Evolutionary conservation across 2,113 vertebrate species (phyloP).

Genomic region (Macquaria australasica): DNA sequence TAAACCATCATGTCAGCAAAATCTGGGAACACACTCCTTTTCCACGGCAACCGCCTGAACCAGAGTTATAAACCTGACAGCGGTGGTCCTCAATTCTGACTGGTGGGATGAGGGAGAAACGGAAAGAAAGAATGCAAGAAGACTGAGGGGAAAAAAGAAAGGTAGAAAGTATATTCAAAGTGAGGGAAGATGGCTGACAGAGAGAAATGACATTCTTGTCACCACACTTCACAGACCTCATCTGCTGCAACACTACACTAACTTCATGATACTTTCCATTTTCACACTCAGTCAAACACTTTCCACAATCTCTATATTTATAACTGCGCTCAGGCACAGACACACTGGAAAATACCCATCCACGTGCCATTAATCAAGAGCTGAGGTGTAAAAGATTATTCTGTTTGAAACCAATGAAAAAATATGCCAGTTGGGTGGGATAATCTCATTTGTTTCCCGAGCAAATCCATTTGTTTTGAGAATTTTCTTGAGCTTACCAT

Average conservation of each 20-base stretch:
- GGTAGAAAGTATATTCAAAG: background rate
- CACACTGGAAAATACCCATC: constrained; percentile 30
- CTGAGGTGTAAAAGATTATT: constrained; percentile 45
- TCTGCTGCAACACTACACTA: constrained; percentile 54
- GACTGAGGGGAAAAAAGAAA: background rate
- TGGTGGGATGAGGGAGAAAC: background rate
- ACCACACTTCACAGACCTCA: constrained; percentile 31
- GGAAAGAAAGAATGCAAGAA: background rate
- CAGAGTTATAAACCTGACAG: background rate
- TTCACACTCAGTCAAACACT: constrained; percentile 68
- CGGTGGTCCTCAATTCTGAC: background rate
- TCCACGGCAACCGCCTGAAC: background rate
- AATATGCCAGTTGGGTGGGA: background rate
- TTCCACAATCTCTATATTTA: constrained; percentile 50
- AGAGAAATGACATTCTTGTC: constrained; percentile 28
- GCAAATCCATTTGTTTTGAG: constrained; percentile 37
- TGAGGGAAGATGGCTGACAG: constrained; percentile 26
- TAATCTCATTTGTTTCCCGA: constrained; percentile 51
- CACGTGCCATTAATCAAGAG: constrained; percentile 53
- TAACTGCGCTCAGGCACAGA: constrained; percentile 21
- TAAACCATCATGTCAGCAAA: constrained; percentile 4
- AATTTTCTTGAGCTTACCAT: background rate
- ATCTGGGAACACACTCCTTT: background rate
- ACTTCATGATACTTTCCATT: constrained; percentile 66
- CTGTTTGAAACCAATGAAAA: constrained; percentile 33